Conservation (phyloP, 2,113 vertebrate species). For the Cariama cristata region DNA sequence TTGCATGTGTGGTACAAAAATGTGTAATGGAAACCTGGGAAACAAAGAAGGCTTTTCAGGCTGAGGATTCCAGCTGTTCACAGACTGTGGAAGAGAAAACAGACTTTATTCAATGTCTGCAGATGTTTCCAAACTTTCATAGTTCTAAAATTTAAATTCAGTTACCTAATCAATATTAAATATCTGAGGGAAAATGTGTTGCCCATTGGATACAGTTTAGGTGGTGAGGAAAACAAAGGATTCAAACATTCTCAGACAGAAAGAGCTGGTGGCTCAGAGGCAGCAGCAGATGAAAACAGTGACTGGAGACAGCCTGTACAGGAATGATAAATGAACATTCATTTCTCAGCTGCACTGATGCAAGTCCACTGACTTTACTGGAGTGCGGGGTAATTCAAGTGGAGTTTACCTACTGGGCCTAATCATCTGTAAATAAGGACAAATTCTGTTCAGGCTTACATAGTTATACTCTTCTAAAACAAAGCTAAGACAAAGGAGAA, state of each 20-base stretch:
- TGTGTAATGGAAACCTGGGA: slow-evolving; percentile 67
- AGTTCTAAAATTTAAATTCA: slow-evolving; percentile 49
- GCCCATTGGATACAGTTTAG: slow-evolving; percentile 29
- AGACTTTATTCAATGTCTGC: slow-evolving; percentile 59
- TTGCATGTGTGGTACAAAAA: slow-evolving; percentile 57
- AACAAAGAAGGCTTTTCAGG: slow-evolving; percentile 64
- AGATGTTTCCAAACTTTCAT: slow-evolving; percentile 60
- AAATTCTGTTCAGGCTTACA: background rate
- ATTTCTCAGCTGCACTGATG: slow-evolving; percentile 5
- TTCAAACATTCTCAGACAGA: slow-evolving; percentile 30
- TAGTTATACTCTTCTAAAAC: background rate
- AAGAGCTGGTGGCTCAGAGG: slow-evolving; percentile 24
- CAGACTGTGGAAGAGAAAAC: slow-evolving; percentile 56
- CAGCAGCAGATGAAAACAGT: slow-evolving; percentile 49
- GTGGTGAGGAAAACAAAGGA: slow-evolving; percentile 41
- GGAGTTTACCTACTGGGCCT: background rate
- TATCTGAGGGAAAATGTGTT: slow-evolving; percentile 30
- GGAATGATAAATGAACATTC: slow-evolving; percentile 9
- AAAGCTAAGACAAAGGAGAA: background rate
- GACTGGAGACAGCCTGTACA: background rate
- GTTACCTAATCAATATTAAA: slow-evolving; percentile 65
- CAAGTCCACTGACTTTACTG: background rate
- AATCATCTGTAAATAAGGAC: background rate
- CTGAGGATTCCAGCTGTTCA: slow-evolving; percentile 58
- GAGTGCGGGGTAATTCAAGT: background rate